These are phyloP conservation scores for Rhipidura dahli DNA, from an alignment of 2,113 vertebrate species.

Conservation along the genomic window DNA sequence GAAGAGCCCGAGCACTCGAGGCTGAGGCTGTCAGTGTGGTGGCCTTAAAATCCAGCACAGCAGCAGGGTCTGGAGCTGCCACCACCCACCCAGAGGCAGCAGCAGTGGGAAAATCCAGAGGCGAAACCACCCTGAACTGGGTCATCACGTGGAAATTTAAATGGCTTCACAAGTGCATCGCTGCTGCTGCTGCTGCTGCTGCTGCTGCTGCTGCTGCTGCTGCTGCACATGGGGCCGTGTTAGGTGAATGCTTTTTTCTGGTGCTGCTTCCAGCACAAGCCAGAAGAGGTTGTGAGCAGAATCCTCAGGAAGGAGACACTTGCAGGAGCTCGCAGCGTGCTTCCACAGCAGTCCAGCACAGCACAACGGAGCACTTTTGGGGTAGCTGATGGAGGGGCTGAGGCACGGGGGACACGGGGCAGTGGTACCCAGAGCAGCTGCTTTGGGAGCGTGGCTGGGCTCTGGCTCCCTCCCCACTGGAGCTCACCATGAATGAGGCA, in stretches of 20 bases:
- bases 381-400: neutral
- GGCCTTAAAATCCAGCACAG: neutral
- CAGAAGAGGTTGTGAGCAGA: neutral
- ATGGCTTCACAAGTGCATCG: neutral
- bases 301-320: neutral
- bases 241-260: neutral
- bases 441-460: accelerated
- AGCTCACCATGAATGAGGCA: accelerated
- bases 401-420: accelerated
- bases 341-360: neutral
- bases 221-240: accelerated
- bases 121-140: neutral
- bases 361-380: accelerated
- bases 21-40: neutral
- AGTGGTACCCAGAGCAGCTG: accelerated
- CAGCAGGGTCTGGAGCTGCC: neutral
- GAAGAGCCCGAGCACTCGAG: accelerated
- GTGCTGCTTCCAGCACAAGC: neutral
- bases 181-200: neutral
- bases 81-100: neutral
- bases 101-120: neutral
- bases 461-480: accelerated
- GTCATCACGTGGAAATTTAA: neutral
- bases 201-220: too few species aligned
- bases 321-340: accelerated